phyloP scores from a whole-genome alignment of 2,113 vertebrate genomes.

The Nicator chloris region DNA sequence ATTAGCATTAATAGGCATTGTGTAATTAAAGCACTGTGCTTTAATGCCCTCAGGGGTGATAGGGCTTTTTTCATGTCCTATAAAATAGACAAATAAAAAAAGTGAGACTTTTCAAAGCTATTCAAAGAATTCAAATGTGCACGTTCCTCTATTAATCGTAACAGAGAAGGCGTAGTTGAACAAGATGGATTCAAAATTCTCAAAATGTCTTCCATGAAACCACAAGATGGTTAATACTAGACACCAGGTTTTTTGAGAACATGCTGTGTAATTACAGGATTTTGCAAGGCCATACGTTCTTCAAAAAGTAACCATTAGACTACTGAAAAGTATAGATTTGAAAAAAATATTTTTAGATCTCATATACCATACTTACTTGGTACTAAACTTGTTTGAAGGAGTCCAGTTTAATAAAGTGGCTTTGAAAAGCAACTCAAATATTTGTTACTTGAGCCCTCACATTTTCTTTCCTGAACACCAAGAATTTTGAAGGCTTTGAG shows the following conservation, averaged over 20 bases:
- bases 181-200: not conserved
- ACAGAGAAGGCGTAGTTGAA: not conserved
- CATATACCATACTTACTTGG: not conserved
- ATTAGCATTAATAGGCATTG: slow-evolving; percentile 13
- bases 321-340: not conserved
- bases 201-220: slow-evolving; percentile 22
- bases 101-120: not conserved
- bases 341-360: not conserved
- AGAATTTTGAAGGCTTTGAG: not conserved
- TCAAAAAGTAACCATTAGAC: not conserved
- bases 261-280: not conserved
- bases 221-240: not conserved
- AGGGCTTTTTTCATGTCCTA: not conserved
- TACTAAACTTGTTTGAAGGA: not conserved
- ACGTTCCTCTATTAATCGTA: not conserved
- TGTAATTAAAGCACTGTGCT: slow-evolving; percentile 18
- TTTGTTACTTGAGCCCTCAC: not conserved
- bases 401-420: not conserved
- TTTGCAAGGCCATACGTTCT: not conserved
- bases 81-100: not conserved
- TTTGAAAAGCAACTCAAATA: not conserved
- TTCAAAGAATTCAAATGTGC: not conserved
- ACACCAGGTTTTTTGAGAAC: not conserved
- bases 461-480: not conserved
- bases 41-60: not conserved